Evolutionary conservation across 2,113 vertebrate genomes (phyloP).

Genomic region (Strigops habroptila): DNA sequence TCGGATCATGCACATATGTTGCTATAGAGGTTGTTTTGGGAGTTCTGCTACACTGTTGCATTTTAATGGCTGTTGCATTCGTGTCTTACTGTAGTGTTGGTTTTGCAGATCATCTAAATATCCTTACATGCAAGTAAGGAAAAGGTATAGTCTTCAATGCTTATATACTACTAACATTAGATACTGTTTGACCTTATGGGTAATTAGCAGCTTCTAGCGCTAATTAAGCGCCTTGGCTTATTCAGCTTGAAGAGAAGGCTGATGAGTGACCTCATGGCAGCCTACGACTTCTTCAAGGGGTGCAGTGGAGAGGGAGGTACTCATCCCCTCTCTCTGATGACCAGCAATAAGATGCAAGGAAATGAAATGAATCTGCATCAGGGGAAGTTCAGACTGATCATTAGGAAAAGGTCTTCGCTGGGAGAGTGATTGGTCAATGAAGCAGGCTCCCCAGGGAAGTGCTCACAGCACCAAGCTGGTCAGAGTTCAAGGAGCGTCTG

Average conservation of each 20-base stretch:
- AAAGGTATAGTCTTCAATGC: background rate
- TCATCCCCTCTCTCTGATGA: background rate
- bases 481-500: background rate
- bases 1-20: background rate
- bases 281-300: background rate
- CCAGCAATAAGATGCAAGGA: background rate
- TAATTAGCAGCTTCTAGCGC: background rate
- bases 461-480: background rate
- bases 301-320: rapidly evolving
- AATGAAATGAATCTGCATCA: background rate
- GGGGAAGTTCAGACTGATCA: background rate
- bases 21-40: background rate
- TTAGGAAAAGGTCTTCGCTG: background rate
- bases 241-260: background rate
- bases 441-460: background rate
- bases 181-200: background rate
- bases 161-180: background rate
- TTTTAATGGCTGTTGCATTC: background rate
- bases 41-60: background rate
- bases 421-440: rapidly evolving
- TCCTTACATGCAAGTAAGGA: background rate
- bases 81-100: background rate
- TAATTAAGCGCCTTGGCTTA: background rate
- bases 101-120: background rate
- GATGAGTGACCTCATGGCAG: background rate